A percentile compares a stretch with the other conserved stretches of the same genome.
Evolutionary conservation across 64 coral and sea anemone species (phyloP).

Genomic region (Pachyseris speciosa): DNA sequence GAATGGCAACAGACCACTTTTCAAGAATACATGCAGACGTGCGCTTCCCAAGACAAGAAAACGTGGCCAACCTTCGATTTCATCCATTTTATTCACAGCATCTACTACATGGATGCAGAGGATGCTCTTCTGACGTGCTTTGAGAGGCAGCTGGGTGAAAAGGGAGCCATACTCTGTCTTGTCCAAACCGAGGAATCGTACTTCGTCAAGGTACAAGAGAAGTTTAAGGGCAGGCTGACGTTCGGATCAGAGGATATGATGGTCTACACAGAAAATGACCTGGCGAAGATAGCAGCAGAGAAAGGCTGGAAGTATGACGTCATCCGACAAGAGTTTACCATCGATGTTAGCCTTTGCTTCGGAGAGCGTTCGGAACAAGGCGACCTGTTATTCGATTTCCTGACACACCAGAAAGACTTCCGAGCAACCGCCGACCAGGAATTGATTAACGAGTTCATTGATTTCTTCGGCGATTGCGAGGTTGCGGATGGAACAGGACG

Average conservation of each 20-base stretch:
- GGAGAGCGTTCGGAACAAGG: slow-evolving; percentile 1
- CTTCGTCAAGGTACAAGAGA: slow-evolving; percentile 16
- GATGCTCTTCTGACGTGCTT: background rate
- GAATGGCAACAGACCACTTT: slow-evolving; percentile 16
- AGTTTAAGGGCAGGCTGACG: slow-evolving; percentile 4
- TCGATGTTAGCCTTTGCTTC: background rate
- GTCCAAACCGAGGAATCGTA: slow-evolving; percentile 6
- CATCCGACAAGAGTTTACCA: background rate
- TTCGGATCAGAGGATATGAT: slow-evolving; percentile 13
- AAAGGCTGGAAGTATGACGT: slow-evolving; percentile 7
- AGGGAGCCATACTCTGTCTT: slow-evolving; percentile 14
- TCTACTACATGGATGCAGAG: slow-evolving; percentile 16
- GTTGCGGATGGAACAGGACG: background rate
- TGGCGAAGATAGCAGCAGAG: background rate
- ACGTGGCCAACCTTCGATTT: background rate
- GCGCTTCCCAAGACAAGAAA: slow-evolving; percentile 4
- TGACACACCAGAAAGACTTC: slow-evolving; percentile 45
- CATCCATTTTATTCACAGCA: slow-evolving; percentile 24
- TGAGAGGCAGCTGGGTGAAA: background rate
- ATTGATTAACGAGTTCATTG: background rate
- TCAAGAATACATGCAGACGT: slow-evolving; percentile 9
- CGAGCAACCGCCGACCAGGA: slow-evolving; percentile 19
- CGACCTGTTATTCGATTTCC: slow-evolving; percentile 18
- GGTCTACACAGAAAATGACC: background rate
- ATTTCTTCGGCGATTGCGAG: slow-evolving; percentile 5